Evolutionary conservation across 2,113 vertebrate species (phyloP).

Genomic region (Isichthys henryi): DNA sequence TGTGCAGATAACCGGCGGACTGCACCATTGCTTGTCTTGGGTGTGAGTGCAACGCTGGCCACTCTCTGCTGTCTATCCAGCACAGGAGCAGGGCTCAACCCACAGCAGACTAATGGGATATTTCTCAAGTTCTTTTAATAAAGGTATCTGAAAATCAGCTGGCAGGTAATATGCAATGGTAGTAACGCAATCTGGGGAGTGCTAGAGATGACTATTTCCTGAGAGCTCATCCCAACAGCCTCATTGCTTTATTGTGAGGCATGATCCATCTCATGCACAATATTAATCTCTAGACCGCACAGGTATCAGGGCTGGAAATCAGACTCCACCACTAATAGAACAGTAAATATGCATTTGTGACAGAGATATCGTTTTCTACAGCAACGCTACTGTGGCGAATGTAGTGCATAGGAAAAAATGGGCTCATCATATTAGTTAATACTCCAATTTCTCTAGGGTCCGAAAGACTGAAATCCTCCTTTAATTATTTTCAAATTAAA

Average conservation of each 20-base stretch:
- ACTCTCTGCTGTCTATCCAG: slow-evolving; percentile 2
- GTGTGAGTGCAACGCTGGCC: neutral
- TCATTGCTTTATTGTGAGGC: slow-evolving; percentile 28
- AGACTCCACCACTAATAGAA: slow-evolving; percentile 25
- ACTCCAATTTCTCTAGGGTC: neutral
- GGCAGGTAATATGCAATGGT: slow-evolving; percentile 19
- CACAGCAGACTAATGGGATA: slow-evolving; percentile 11
- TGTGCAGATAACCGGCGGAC: slow-evolving; percentile 21
- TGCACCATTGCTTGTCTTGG: neutral
- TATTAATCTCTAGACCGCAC: slow-evolving; percentile 39
- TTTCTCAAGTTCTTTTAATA: slow-evolving; percentile 46
- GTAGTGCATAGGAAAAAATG: neutral
- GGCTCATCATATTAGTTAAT: neutral
- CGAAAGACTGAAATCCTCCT: neutral
- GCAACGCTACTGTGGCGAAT: neutral
- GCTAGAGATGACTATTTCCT: slow-evolving; percentile 24
- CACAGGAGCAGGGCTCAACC: slow-evolving; percentile 16
- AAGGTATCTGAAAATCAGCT: slow-evolving; percentile 35
- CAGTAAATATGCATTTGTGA: slow-evolving; percentile 22
- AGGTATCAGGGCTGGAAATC: slow-evolving; percentile 34
- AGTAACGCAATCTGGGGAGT: slow-evolving; percentile 34
- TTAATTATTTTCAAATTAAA: slow-evolving; percentile 19
- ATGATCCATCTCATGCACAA: slow-evolving; percentile 38
- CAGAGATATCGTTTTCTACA: neutral
- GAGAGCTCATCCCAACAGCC: slow-evolving; percentile 27